A percentile compares a stretch with the other conserved stretches of the same genome.
These are phyloP conservation scores for Phytoseiulus persimilis DNA, from an alignment of 2,888 invertebrate genomes.

Conservation along the genomic window DNA sequence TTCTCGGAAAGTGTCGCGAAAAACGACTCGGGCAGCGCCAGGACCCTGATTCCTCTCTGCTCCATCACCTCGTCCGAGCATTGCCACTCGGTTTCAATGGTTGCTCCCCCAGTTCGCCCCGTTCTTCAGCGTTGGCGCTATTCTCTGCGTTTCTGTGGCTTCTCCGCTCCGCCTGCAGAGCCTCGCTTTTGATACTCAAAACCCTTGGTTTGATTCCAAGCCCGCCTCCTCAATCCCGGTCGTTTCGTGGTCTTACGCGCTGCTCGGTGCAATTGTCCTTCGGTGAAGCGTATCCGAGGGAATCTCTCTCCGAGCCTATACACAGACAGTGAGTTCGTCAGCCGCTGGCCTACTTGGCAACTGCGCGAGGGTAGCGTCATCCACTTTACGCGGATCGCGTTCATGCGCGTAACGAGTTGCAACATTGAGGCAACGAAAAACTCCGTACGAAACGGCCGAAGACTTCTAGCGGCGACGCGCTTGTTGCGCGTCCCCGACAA, in stretches of 20 bases:
- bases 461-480: not conserved
- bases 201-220: not conserved
- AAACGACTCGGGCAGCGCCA: not conserved
- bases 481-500: not conserved
- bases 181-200: not conserved
- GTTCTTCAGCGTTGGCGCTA: not conserved
- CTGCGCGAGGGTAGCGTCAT: not conserved
- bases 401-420: not conserved
- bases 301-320: not conserved
- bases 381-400: not conserved
- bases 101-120: too few relatives aligned
- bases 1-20: not conserved
- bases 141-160: not conserved
- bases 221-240: not conserved
- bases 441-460: not conserved
- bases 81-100: not conserved
- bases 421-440: not conserved
- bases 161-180: not conserved
- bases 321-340: not conserved
- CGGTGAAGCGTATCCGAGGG: not conserved
- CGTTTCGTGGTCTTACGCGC: not conserved
- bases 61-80: not conserved
- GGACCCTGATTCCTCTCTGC: not conserved
- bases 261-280: not conserved
- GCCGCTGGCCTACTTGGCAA: not conserved